Percentiles rank a stretch among this genome's conserved stretches.
These are phyloP conservation scores for Polyommatus iphigenia DNA, from an alignment of 2,888 invertebrate genomes.

Conservation along the genomic window DNA sequence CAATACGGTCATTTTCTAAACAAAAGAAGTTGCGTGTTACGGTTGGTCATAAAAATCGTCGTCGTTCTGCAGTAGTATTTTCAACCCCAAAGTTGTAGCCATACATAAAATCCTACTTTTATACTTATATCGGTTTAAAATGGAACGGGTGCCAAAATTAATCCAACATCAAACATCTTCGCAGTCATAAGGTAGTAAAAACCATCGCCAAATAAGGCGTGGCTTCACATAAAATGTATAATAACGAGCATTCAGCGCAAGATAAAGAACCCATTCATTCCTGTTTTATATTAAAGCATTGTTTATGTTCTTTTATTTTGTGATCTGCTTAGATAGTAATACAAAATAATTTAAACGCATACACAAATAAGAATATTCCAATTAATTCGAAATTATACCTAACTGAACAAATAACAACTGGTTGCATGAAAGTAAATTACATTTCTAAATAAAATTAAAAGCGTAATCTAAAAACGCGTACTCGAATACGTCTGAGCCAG, in stretches of 20 bases:
- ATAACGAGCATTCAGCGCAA: conserved; percentile 18
- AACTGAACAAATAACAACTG: background rate
- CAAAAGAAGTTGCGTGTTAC: background rate
- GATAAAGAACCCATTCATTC: conserved; percentile 1
- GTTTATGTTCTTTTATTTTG: background rate
- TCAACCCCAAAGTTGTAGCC: background rate
- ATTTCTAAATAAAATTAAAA: background rate
- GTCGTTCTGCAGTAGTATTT: background rate
- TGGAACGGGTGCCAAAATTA: conserved; percentile 14
- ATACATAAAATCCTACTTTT: background rate
- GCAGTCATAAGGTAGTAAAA: conserved; percentile 21
- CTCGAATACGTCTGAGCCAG: background rate
- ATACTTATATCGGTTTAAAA: background rate
- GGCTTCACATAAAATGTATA: conserved; percentile 18
- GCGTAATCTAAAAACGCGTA: background rate
- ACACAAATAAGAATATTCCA: background rate
- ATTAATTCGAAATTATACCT: background rate
- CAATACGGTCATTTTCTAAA: background rate
- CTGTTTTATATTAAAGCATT: background rate
- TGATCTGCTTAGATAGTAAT: background rate
- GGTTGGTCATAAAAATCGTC: background rate
- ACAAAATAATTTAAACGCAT: background rate
- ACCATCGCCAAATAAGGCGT: conserved; percentile 17
- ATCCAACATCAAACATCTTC: conserved; percentile 14
- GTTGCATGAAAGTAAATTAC: background rate